Conservation (phyloP, 2,888 invertebrate species). For the Alsophila aescularia region DNA sequence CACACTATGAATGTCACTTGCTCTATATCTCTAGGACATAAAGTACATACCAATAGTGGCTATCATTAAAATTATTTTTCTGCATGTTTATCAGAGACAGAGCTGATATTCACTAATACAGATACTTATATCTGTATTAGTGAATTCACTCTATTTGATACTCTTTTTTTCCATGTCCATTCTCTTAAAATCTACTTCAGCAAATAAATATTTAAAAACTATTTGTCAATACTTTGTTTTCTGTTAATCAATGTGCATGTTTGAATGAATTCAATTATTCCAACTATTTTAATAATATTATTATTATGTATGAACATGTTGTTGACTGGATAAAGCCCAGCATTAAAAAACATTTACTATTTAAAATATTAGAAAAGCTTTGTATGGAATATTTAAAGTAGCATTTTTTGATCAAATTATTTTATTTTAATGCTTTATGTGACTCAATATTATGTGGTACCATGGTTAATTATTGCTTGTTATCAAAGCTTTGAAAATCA, state of each 20-base stretch:
- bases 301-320: conserved; percentile 41
- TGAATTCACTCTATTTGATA: conserved; percentile 18
- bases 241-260: conserved; percentile 63
- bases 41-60: conserved; percentile 16
- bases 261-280: conserved; percentile 67
- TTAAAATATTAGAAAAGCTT: conserved; percentile 78
- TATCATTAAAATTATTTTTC: conserved; percentile 5
- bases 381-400: conserved; percentile 76
- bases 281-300: conserved; percentile 46
- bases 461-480: conserved; percentile 70
- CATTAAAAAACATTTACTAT: conserved; percentile 80
- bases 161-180: conserved; percentile 6
- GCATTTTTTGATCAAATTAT: conserved; percentile 80
- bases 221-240: conserved; percentile 13
- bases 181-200: conserved; percentile 7
- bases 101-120: too few species aligned
- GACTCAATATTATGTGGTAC: conserved; percentile 74
- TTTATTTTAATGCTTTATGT: conserved; percentile 78
- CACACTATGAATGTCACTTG: too few species aligned
- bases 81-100: conserved; percentile 11
- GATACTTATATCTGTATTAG: neutral
- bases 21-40: too few species aligned
- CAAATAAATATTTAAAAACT: conserved; percentile 12
- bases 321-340: conserved; percentile 75
- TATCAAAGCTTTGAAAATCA: conserved; percentile 65